phyloP scores from a whole-genome alignment of 2,113 vertebrate genomes.

The Lontra canadensis region DNA sequence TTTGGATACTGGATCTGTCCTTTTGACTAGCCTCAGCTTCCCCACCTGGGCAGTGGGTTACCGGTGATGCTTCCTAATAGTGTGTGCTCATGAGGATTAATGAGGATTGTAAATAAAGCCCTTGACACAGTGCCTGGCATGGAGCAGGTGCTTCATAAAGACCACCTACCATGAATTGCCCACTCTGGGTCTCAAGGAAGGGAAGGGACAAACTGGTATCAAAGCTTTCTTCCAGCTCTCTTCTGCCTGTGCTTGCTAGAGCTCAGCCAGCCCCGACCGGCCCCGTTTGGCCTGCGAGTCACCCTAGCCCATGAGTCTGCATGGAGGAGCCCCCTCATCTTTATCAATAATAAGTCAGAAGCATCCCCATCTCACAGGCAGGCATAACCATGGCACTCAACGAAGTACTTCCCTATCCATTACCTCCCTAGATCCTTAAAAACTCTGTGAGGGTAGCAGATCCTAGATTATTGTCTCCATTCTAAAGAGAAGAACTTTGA shows the following conservation, averaged over 20 bases:
- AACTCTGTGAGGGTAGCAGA: background rate
- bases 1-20: background rate
- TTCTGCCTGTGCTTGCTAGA: background rate
- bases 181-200: background rate
- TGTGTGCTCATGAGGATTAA: background rate
- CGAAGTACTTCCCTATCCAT: background rate
- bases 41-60: background rate
- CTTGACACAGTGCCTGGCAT: background rate
- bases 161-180: background rate
- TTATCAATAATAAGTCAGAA: background rate
- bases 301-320: background rate
- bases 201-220: background rate
- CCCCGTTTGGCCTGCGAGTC: background rate
- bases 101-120: background rate
- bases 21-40: background rate
- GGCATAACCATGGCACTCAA: background rate
- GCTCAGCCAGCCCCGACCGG: background rate
- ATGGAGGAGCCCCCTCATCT: background rate
- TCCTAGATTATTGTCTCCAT: background rate
- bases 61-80: background rate
- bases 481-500: background rate
- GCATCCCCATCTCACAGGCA: background rate
- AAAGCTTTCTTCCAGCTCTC: background rate
- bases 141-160: background rate
- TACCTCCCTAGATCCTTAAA: background rate